Evolutionary conservation across 2,113 vertebrate species (phyloP), one percentile per base, ranked within the genome.

Genomic region (Vireo altiloquus): DNA sequence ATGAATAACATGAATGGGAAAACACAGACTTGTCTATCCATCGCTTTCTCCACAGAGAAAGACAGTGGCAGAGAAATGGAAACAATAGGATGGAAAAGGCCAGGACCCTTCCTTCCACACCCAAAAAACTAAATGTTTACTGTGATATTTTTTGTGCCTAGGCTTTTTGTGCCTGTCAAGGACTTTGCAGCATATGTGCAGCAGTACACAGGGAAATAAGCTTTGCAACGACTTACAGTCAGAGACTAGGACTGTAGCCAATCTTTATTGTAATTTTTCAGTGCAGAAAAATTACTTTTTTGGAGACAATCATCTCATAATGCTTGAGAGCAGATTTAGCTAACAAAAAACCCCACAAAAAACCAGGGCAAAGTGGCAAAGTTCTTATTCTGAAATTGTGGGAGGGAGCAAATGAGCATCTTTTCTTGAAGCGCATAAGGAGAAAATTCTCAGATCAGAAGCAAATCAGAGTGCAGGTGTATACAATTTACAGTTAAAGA

Each of bases 401-500:
- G 90, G 88, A 94, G 77, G 89, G 74, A 93, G 28, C 39, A 94
- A 93, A 95, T 61, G 69, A 94, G 27, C 60, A 92, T 84, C 88
- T 89, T 89, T 94, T 93, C 33, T 18, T 53, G 37, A 84, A 87
- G 56, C 40, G 57, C 71, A 75, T 64, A 63, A 91, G 64, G 64
- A 92, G 76, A 90, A 92, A 94, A 94, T 83, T 94, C 18, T 89
- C 85, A 87, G 79, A 91, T 95, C 90, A 89, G 64, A 88, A 81
- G 47, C 15, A 92, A 93, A 89, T 56, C 56, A 63, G 71, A 81
- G 76, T 64, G 68, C 85, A 92, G 90, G 89, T 90, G 86, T 69
- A 72, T 63, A 87, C 72, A 86, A 90, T 84, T 78, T 82, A 93
- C 31, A 65, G 85, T 39, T 64, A 89, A 59, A 68, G 68, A 96